phyloP scores from a whole-genome alignment of 2,113 vertebrate genomes.

The Danionella cerebrum region DNA sequence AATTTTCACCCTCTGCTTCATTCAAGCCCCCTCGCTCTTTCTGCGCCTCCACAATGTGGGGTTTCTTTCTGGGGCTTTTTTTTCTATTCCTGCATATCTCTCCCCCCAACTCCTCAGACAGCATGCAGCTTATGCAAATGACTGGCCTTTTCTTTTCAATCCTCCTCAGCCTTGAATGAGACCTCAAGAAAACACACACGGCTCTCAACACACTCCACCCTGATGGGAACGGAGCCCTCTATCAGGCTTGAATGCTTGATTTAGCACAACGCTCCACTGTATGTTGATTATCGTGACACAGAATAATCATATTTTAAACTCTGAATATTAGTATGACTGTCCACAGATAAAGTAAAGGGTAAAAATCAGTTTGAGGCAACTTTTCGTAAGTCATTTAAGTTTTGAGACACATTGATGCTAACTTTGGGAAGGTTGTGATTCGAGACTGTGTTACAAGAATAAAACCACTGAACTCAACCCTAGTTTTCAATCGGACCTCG shows the following conservation, averaged over 20 bases:
- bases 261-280: background rate
- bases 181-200: conserved; percentile 56
- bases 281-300: background rate
- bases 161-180: conserved; percentile 72
- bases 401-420: no score
- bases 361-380: background rate
- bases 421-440: no score
- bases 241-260: background rate
- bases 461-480: no score
- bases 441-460: no score
- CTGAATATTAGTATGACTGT: background rate
- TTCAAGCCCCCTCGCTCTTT: conserved; percentile 57
- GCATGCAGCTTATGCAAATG: conserved; percentile 84
- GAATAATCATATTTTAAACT: background rate
- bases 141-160: conserved; percentile 68
- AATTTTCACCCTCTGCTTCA: conserved; percentile 53
- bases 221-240: background rate
- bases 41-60: conserved; percentile 50
- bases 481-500: no score
- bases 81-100: conserved; percentile 64
- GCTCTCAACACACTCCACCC: conserved; percentile 10
- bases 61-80: conserved; percentile 50
- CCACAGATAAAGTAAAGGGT: background rate
- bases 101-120: conserved; percentile 58
- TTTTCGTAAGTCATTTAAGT: no score